These are phyloP conservation scores for Idaea aversata DNA, from an alignment of 2,888 invertebrate species.

Conservation along the genomic window DNA sequence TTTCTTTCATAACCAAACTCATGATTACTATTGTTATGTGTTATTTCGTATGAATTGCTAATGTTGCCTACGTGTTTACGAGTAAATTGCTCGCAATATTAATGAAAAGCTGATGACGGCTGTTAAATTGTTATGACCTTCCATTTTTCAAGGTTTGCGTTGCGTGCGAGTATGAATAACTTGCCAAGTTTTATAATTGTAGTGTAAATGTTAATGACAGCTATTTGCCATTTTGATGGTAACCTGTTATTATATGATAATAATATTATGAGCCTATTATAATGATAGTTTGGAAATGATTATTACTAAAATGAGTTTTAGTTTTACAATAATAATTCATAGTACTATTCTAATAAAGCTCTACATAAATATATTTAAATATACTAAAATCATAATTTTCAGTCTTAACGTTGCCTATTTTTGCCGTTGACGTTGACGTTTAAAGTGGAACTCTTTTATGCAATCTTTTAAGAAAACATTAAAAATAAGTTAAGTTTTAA, in stretches of 20 bases:
- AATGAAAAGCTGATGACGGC: slow-evolving; percentile 58
- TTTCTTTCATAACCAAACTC: slow-evolving; percentile 66
- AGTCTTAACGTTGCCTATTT: no score
- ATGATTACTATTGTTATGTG: slow-evolving; percentile 76
- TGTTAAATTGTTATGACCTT: slow-evolving; percentile 49
- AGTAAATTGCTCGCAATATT: slow-evolving; percentile 50
- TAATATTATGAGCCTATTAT: background rate
- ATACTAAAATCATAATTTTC: background rate
- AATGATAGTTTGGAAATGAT: background rate
- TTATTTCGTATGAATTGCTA: slow-evolving; percentile 76
- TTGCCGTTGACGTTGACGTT: no score
- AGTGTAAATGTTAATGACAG: slow-evolving; percentile 23
- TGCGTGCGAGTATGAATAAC: slow-evolving; percentile 28
- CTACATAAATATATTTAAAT: background rate
- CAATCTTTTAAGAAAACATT: no score
- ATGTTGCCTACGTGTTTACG: slow-evolving; percentile 53
- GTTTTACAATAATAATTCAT: background rate
- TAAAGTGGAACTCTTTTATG: no score
- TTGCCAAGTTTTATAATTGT: slow-evolving; percentile 36
- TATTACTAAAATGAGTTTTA: background rate
- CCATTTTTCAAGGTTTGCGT: slow-evolving; percentile 43
- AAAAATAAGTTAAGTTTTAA: no score
- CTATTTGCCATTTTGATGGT: slow-evolving; percentile 23
- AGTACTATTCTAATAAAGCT: background rate
- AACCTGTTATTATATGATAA: slow-evolving; percentile 2